These are phyloP conservation scores for Centrocercus urophasianus DNA, from an alignment of 2,113 vertebrate species.

Conservation along the genomic window DNA sequence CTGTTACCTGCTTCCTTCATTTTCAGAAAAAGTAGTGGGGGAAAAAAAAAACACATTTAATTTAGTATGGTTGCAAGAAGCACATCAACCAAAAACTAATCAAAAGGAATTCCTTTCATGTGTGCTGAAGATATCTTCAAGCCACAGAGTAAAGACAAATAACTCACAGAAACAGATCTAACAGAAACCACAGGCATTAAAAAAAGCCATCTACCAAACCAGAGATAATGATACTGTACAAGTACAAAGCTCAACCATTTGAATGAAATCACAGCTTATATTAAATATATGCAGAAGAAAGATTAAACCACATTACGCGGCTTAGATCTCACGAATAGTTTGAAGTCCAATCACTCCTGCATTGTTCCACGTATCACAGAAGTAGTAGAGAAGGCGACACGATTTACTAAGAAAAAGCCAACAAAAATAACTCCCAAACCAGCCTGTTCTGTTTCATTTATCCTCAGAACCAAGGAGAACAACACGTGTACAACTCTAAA, in stretches of 20 bases:
- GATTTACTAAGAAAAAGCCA: constrained; percentile 29
- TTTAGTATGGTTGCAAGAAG: neutral
- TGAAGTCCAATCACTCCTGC: constrained; percentile 4
- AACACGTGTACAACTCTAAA: neutral
- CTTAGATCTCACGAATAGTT: constrained; percentile 4
- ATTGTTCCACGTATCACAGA: constrained; percentile 24
- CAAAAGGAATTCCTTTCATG: neutral
- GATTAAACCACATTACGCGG: constrained; percentile 18
- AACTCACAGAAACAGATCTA: neutral
- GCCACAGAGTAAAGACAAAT: constrained; percentile 32
- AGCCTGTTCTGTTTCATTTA: neutral
- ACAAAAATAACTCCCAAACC: neutral
- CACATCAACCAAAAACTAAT: constrained; percentile 19
- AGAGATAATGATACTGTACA: neutral
- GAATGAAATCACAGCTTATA: constrained; percentile 20
- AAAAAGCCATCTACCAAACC: neutral
- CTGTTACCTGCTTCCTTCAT: neutral
- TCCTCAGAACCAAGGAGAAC: neutral
- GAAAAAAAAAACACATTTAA: neutral
- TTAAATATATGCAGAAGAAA: neutral
- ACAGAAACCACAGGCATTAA: constrained; percentile 7
- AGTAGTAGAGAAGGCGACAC: neutral
- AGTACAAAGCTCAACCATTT: neutral
- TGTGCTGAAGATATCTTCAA: constrained; percentile 17
- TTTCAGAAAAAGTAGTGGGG: neutral